Percentiles rank a stretch among this genome's conserved stretches.
Evolutionary conservation across 1,140 invertebrate species (phyloP).

Genomic region (Drosophila gunungcola): DNA sequence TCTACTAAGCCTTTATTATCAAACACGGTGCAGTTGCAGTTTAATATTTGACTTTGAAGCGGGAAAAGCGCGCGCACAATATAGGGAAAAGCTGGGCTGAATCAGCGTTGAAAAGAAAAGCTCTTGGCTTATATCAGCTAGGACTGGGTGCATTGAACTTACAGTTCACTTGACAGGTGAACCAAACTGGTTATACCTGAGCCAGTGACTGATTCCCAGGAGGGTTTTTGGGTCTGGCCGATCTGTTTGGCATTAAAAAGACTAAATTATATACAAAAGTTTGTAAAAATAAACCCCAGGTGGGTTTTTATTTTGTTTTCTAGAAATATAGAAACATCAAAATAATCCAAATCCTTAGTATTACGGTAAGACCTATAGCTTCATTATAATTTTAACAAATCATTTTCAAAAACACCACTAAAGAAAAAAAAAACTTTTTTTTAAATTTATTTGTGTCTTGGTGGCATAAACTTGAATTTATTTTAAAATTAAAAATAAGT

Average conservation of each 20-base stretch:
- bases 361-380: too few species aligned
- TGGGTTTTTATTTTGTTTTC: too few species aligned
- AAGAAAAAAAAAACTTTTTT: too few species aligned
- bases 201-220: not conserved
- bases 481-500: too few species aligned
- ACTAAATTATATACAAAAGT: too few species aligned
- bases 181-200: conserved; percentile 2
- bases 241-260: not conserved
- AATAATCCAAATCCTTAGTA: too few species aligned
- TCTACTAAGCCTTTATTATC: not conserved
- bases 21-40: conserved; percentile 4
- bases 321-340: too few species aligned
- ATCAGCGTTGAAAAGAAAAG: not conserved
- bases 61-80: conserved; percentile 1
- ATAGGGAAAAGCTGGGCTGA: not conserved
- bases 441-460: too few species aligned
- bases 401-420: too few species aligned
- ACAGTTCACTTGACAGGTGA: not conserved
- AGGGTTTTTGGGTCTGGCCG: not conserved
- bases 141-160: conserved; percentile 5
- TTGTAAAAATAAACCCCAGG: too few species aligned
- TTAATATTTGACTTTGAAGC: not conserved
- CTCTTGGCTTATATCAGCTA: not conserved
- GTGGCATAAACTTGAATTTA: too few species aligned
- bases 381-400: too few species aligned